Evolutionary conservation across 2,113 vertebrate genomes (phyloP), one percentile per base, ranked within the genome.

Genomic region (Stomatorhinus ivindoensis): DNA sequence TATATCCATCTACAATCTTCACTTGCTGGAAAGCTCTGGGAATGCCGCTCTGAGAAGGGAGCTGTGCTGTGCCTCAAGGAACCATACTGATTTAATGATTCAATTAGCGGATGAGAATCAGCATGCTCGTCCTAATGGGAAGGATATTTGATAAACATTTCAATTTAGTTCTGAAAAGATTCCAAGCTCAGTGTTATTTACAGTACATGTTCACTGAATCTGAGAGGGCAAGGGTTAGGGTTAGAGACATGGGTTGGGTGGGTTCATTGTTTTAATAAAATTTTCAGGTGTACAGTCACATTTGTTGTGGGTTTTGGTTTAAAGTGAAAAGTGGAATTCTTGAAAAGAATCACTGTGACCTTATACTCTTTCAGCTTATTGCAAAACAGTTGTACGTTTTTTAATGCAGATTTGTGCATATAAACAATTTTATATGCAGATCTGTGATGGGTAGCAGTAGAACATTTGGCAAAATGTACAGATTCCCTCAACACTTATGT

Each of bases 21-120:
- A 95, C 93, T 95, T 95, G 96, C 97, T 96, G 93, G 94, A 97
- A 97, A 97, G 96, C 94, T 96, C 94, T 94, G 96, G 10, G 46
- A 47, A 97, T 98, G 96, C 95, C 95, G 96, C 95, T 96, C 97
- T 98, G 97, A 97, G 97, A 98, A 98, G 97, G 97, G 94, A 95
- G 90, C 96, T 85, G 94, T 94, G 95, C 95, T 83, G 93, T 88
- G 96, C 96, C 96, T 97, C 95, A 96, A 97, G 96, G 97, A 98
- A 97, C 95, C 97, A 96, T 97, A 96, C 97, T 98, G 97, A 97
- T 98, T 98, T 97, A 98, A 98, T 97, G 97, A 97, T 98, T 98
- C 97, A 99, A 98, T 99, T 99, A 98, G 97, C 97, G 96, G 96
- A 96, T 97, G 96, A 97, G 94, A 96, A 96, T 94, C 96, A 95